Evolutionary conservation across 2,797 vertebrate genomes (phyloP).

Genomic region (Alectoris magna): DNA sequence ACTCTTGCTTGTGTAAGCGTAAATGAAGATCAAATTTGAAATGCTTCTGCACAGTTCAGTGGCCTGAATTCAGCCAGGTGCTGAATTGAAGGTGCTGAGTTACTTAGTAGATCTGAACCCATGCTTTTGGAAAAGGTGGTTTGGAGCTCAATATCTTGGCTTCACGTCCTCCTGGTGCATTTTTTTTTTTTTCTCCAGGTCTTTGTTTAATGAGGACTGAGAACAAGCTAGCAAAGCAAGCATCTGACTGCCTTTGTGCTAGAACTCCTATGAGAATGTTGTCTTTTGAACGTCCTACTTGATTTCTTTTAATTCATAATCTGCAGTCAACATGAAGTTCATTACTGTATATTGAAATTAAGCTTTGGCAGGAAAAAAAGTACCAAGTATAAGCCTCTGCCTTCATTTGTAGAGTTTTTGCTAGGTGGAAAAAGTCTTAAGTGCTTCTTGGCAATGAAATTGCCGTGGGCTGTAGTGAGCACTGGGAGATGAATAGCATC

Average conservation of each 20-base stretch:
- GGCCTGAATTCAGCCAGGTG: conserved; percentile 16
- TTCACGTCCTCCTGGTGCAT: not conserved
- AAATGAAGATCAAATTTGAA: conserved; percentile 29
- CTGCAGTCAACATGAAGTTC: not conserved
- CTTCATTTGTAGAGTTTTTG: not conserved
- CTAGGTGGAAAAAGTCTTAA: not conserved
- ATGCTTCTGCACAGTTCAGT: conserved; percentile 21
- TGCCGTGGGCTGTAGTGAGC: not conserved
- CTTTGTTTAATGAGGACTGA: not conserved
- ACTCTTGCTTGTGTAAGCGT: conserved; percentile 22
- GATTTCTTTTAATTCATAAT: conserved; percentile 14
- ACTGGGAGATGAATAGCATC: not conserved
- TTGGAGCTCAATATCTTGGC: not conserved
- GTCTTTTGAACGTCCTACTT: not conserved
- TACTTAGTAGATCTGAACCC: not conserved
- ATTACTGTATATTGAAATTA: conserved; percentile 37
- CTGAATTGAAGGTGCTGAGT: not conserved
- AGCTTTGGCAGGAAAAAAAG: not conserved
- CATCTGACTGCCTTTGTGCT: not conserved
- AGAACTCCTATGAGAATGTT: not conserved
- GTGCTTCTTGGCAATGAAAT: not conserved
- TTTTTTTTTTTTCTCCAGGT: not conserved
- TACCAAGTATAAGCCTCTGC: not conserved
- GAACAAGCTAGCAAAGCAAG: not conserved
- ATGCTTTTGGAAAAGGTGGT: not conserved